These are phyloP conservation scores for Eptesicus fuscus DNA, from an alignment of 2,113 vertebrate species.

Conservation along the genomic window DNA sequence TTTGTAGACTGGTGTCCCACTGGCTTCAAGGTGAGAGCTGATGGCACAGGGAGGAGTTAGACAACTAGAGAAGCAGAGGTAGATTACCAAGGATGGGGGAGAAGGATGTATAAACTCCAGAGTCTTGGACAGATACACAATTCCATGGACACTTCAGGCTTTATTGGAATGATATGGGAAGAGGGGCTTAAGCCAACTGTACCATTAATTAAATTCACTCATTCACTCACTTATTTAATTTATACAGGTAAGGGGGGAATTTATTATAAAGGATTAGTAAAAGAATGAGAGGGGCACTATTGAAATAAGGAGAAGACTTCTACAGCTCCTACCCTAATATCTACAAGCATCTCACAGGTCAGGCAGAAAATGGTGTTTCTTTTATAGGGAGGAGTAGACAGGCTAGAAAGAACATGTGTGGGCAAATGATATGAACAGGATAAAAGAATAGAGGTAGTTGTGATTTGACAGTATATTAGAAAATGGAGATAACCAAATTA, in stretches of 20 bases:
- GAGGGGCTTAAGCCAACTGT: background rate
- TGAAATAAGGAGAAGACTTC: too few species aligned
- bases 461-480: background rate
- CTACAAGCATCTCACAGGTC: background rate
- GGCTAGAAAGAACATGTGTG: background rate
- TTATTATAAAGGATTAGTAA: background rate
- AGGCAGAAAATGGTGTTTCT: background rate
- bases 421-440: too few species aligned
- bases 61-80: background rate
- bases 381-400: background rate
- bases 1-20: conserved; percentile 88
- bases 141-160: background rate
- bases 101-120: background rate
- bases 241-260: background rate
- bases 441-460: background rate
- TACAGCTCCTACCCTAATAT: background rate
- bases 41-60: background rate
- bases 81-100: background rate
- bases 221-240: background rate
- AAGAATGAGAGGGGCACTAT: background rate
- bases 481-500: background rate
- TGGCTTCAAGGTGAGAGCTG: conserved; percentile 83
- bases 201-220: background rate
- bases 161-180: background rate
- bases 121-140: background rate